Conservation (phyloP, 1,140 invertebrate species). For the Temnothorax nylanderi region DNA sequence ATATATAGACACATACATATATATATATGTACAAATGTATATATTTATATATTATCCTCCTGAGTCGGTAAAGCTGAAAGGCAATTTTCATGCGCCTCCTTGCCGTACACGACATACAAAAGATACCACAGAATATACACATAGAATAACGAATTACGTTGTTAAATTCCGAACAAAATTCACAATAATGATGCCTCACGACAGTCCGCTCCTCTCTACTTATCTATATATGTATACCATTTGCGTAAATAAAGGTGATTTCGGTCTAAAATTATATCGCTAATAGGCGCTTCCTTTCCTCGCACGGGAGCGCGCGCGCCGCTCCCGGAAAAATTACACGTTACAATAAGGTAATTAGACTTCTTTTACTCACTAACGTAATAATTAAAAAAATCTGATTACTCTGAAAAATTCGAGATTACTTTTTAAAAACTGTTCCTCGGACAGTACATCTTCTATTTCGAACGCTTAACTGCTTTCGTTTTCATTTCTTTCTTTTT, state of each 20-base stretch:
- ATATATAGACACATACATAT: too few species aligned
- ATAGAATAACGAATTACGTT: conserved; percentile 67
- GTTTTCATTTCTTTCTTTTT: conserved; percentile 17
- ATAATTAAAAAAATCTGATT: conserved; percentile 77
- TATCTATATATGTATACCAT: conserved; percentile 65
- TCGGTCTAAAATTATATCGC: conserved; percentile 77
- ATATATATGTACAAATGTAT: conserved; percentile 64
- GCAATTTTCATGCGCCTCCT: conserved; percentile 72
- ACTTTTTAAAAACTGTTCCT: conserved; percentile 77
- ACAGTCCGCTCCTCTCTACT: conserved; percentile 65
- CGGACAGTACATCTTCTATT: conserved; percentile 70
- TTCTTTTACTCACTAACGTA: conserved; percentile 75
- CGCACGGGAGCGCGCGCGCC: conserved; percentile 51
- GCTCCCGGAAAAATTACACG: conserved; percentile 66
- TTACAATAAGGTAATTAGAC: conserved; percentile 77
- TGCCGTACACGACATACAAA: conserved; percentile 43
- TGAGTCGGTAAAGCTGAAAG: conserved; percentile 73
- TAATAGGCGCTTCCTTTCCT: conserved; percentile 77
- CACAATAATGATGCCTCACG: conserved; percentile 42
- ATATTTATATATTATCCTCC: conserved; percentile 26
- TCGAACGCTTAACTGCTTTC: conserved; percentile 33
- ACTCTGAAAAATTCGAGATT: conserved; percentile 76
- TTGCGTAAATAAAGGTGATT: conserved; percentile 69
- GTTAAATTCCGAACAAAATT: conserved; percentile 62
- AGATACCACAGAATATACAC: conserved; percentile 58